Percentiles rank a stretch among this genome's conserved stretches.
These are phyloP conservation scores for Drosophila mercatorum DNA, from an alignment of 2,888 invertebrate species.

Conservation along the genomic window DNA sequence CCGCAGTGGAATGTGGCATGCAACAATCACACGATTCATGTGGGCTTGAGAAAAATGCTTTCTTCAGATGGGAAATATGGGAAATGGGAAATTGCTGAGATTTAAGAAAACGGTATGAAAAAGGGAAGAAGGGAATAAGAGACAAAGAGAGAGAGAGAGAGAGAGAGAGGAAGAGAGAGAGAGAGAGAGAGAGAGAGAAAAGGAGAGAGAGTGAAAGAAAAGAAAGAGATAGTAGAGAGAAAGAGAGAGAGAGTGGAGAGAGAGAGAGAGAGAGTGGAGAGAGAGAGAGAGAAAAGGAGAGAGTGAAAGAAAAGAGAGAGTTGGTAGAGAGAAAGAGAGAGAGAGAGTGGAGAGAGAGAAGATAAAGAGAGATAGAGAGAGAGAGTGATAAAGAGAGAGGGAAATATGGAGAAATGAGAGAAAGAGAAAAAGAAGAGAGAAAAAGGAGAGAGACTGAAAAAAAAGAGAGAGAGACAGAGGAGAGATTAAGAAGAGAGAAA, in stretches of 20 bases:
- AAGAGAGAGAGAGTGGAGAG: not conserved
- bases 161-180: not conserved
- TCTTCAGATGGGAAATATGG: constrained; percentile 10
- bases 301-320: too few relatives aligned
- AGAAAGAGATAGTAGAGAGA: not conserved
- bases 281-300: too few relatives aligned
- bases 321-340: too few relatives aligned
- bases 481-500: too few relatives aligned
- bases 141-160: not conserved
- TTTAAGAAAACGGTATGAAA: not conserved
- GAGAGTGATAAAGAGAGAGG: too few relatives aligned
- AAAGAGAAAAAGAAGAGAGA: too few relatives aligned
- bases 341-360: too few relatives aligned
- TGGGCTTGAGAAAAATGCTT: constrained; percentile 35
- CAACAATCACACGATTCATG: constrained; percentile 38
- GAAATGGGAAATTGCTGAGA: constrained; percentile 20
- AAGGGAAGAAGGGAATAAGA: not conserved
- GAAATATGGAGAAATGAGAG: too few relatives aligned
- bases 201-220: not conserved
- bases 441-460: too few relatives aligned
- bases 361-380: too few relatives aligned
- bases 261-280: too few relatives aligned
- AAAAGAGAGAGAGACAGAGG: too few relatives aligned
- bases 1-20: not conserved
- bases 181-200: not conserved